Base-by-base conservation (phyloP, 2,888 invertebrate genomes). In the Noctua comes region DNA sequence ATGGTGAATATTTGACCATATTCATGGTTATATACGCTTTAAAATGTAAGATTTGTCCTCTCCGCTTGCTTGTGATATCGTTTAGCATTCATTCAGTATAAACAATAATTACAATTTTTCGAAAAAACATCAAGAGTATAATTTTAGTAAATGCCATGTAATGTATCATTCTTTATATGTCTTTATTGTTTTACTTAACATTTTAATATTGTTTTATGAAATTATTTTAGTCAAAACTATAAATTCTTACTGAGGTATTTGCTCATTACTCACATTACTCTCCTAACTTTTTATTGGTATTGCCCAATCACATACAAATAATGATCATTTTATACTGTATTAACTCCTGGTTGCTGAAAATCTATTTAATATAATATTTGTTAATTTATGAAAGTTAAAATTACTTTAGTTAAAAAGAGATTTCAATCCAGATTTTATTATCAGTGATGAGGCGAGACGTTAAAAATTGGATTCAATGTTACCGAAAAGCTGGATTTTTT, bases 1-100 rank as follows among this genome's bases (percentile, higher is more conserved):
- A 69, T 68, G 36, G 57, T 70, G 27, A 65, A 62, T 69, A 74
- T 80, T 86, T 79, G 62, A 31, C 16, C 66, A 16, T 73, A 54
- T 51, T 79, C 70, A 24, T 74, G 76, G n/a, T 73, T 10, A 31
- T 70, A 46, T 46, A 68, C n/a, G 2, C 36, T 46, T 64, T 13
- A 10, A 24, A 70, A 70, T 72, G 13, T 68, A 62, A 64, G 62
- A 51, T 5, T 24, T 18, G 36, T 73, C 54, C 24, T 27, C 40
- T 62, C 18, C 18, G 3, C 24, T 46, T 31, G 10, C 62, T 70
- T 31, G 59, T 70, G 46, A 64, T 66, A 72, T 76, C 2, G 2
- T 69, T 72, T 73, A 51, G 16, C 16, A 74, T 65, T 54, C 4
- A 64, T 74, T 71, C 13, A 48, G 24, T 65, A 36, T 46, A 73